phyloP scores from a whole-genome alignment of 2,888 invertebrate genomes.

The Oeneis ivallda region DNA sequence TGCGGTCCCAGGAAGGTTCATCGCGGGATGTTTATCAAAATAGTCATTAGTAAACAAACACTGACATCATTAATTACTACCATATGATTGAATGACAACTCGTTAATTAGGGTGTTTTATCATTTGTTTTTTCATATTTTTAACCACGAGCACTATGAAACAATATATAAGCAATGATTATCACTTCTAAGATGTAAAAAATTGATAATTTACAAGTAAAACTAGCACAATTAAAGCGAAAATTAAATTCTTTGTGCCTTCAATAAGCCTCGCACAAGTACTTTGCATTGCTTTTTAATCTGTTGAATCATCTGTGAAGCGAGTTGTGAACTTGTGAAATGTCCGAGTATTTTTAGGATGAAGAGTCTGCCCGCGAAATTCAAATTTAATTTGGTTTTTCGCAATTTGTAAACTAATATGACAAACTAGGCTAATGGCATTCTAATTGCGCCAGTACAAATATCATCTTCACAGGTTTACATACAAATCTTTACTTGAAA shows the following conservation, averaged over 20 bases:
- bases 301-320: background rate
- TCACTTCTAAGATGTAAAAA: background rate
- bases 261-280: constrained; percentile 5
- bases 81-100: constrained; percentile 77
- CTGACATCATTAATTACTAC: constrained; percentile 76
- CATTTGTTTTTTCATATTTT: constrained; percentile 38
- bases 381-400: too few species aligned
- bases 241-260: constrained; percentile 6
- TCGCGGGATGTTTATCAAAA: constrained; percentile 47
- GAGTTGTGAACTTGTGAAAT: background rate
- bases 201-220: background rate
- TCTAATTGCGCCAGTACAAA: too few species aligned
- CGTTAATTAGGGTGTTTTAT: constrained; percentile 50
- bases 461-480: too few species aligned
- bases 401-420: too few species aligned
- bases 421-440: too few species aligned
- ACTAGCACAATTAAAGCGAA: background rate
- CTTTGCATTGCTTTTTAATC: background rate
- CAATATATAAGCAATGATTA: background rate
- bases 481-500: too few species aligned
- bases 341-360: too few species aligned
- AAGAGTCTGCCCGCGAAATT: too few species aligned
- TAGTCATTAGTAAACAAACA: constrained; percentile 77
- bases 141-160: constrained; percentile 22
- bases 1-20: constrained; percentile 63